These are phyloP conservation scores for Microcebus murinus DNA, from an alignment of 2,113 vertebrate species.

Conservation along the genomic window DNA sequence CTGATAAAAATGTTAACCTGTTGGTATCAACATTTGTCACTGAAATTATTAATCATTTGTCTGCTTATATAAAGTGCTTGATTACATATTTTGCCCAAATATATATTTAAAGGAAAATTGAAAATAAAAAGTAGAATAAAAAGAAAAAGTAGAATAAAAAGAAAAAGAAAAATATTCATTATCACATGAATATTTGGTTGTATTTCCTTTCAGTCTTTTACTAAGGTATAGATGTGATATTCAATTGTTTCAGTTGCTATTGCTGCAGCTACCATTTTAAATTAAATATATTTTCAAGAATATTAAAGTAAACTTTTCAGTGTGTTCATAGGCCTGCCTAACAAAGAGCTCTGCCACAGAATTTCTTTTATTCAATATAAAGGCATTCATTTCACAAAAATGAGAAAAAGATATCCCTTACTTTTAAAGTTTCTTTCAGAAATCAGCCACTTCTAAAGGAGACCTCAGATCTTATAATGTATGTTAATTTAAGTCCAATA, in stretches of 20 bases:
- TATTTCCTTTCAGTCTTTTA: not conserved
- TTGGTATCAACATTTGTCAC: not conserved
- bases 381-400: not conserved
- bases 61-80: not conserved
- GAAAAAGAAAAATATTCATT: not conserved
- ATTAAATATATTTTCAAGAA: slow-evolving; percentile 7
- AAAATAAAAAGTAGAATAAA: not conserved
- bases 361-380: not conserved
- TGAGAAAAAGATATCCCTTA: not conserved
- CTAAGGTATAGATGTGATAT: not conserved
- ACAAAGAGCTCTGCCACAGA: not conserved
- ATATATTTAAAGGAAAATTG: not conserved
- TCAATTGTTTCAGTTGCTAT: not conserved
- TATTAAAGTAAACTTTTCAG: not conserved
- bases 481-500: not conserved
- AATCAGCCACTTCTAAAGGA: not conserved
- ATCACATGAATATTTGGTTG: not conserved
- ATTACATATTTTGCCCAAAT: slow-evolving; percentile 12
- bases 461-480: not conserved
- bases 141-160: not conserved
- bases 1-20: not conserved
- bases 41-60: not conserved
- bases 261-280: not conserved
- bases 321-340: not conserved
- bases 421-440: not conserved